Percentiles rank a stretch among this genome's conserved stretches.
These are phyloP conservation scores for Psilopogon haemacephalus DNA, from an alignment of 2,113 vertebrate species.

Conservation along the genomic window DNA sequence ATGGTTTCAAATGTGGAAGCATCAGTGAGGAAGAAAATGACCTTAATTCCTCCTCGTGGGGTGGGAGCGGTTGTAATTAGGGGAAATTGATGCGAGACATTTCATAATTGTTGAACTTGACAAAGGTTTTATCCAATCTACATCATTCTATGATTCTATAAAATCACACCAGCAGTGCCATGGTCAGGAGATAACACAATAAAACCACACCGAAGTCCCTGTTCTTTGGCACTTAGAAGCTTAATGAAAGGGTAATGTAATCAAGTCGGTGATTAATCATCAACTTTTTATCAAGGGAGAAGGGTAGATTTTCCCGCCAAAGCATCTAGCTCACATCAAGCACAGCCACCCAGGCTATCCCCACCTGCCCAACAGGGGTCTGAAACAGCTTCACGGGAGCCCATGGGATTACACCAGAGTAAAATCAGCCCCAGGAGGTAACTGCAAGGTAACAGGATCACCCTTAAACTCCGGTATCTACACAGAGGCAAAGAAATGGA, in stretches of 20 bases:
- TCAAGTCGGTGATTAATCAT: conserved; percentile 37
- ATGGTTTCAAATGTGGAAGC: neutral
- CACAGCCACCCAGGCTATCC: neutral
- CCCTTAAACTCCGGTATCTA: neutral
- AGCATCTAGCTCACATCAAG: neutral
- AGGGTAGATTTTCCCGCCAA: neutral
- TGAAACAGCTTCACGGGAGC: neutral
- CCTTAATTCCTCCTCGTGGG: neutral
- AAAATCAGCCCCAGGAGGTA: neutral
- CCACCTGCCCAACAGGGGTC: neutral
- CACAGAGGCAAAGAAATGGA: neutral
- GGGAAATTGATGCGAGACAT: neutral
- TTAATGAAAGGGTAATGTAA: conserved; percentile 26
- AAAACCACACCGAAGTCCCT: conserved; percentile 20
- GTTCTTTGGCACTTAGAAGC: neutral
- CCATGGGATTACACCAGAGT: rapidly evolving
- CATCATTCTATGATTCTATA: neutral
- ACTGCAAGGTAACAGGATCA: neutral
- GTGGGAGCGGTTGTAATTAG: neutral
- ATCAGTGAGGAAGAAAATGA: neutral
- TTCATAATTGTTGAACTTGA: neutral
- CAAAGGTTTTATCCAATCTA: neutral
- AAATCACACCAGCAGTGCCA: conserved; percentile 4
- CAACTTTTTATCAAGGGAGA: conserved; percentile 41
- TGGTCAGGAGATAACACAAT: neutral